Base-by-base conservation (phyloP, 2,113 vertebrate genomes). In the Oncorhynchus keta region DNA sequence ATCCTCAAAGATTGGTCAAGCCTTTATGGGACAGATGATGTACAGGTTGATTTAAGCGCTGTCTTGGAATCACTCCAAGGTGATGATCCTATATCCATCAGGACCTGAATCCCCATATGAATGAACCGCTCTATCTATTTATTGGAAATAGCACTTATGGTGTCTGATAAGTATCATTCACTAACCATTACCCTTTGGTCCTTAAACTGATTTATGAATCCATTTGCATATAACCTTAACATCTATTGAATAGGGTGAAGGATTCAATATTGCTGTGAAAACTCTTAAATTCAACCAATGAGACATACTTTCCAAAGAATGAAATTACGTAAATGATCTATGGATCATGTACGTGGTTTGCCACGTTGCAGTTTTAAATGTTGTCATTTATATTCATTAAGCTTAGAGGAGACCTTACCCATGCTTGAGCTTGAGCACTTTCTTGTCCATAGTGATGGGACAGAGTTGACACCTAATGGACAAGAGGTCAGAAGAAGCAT, bases 41-140 rank as follows among this genome's bases (percentile, higher is more conserved):
- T 73, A 87, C 84, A 79, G 73, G 80, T 87, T 81, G 85, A 88
- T 89, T 91, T 81, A 90, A 88, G 73, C 35, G 55, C 76, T 78
- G 81, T 81, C 88, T 90, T 92, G 90, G 90, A 92, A 89, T 87
- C 81, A 83, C 81, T 89, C 87, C 93, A 93, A 92, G 92, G 92
- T 92, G 90, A 84, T 86, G 87, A 92, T 91, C 87, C 89, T 84
- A 88, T 89, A 92, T 94, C 89, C 80, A 90, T 90, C 92, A 91
- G 83, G 83, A 86, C 85, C 76, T 72, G 81, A 86, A 85, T 88
- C 80, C 82, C 80, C 79, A 84, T 93, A 92, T 84, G 89, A 90
- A 90, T 87, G 88, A 88, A 83, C 85, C 35, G 72, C 76, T 80
- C 86, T 81, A 78, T 82, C 89, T 87, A 90, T 91, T 91, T 92